A percentile compares a stretch with the other conserved stretches of the same genome.
These are phyloP conservation scores for Amazona guildingii DNA, from an alignment of 2,113 vertebrate species.

Conservation along the genomic window DNA sequence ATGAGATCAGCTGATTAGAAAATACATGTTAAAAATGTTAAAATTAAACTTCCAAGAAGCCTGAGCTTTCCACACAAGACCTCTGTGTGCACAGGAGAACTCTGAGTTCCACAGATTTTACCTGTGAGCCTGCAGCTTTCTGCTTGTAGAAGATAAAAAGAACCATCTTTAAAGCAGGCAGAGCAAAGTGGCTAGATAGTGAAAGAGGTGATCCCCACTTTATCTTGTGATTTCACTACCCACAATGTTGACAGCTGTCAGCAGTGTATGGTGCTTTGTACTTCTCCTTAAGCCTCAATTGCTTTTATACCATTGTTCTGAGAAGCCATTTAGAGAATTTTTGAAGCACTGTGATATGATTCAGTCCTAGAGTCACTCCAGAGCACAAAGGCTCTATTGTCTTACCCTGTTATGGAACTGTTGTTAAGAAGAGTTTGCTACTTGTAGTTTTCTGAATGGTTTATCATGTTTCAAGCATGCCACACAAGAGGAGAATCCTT, in stretches of 20 bases:
- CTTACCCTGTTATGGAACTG: background rate
- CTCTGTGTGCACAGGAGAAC: background rate
- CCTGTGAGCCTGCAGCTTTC: background rate
- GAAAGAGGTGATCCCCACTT: conserved; percentile 4
- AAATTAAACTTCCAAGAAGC: background rate
- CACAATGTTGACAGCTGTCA: conserved; percentile 14
- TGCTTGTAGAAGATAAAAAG: background rate
- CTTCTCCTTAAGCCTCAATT: conserved; percentile 37
- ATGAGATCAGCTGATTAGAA: background rate
- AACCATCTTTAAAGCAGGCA: background rate
- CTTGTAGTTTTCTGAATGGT: background rate
- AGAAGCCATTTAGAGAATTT: conserved; percentile 31
- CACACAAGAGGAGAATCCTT: background rate
- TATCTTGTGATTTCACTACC: conserved; percentile 41
- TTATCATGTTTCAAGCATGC: background rate
- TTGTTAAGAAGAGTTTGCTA: background rate
- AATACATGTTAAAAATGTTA: background rate
- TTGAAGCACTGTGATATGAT: background rate
- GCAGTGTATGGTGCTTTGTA: conserved; percentile 7
- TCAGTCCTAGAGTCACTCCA: conserved; percentile 5
- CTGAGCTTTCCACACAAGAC: accelerated
- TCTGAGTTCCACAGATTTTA: background rate
- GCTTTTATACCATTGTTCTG: conserved; percentile 46
- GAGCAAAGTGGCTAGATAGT: background rate
- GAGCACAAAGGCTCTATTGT: conserved; percentile 35